Base-by-base conservation (phyloP, 2,888 invertebrate genomes). In the Andrena bucephala region DNA sequence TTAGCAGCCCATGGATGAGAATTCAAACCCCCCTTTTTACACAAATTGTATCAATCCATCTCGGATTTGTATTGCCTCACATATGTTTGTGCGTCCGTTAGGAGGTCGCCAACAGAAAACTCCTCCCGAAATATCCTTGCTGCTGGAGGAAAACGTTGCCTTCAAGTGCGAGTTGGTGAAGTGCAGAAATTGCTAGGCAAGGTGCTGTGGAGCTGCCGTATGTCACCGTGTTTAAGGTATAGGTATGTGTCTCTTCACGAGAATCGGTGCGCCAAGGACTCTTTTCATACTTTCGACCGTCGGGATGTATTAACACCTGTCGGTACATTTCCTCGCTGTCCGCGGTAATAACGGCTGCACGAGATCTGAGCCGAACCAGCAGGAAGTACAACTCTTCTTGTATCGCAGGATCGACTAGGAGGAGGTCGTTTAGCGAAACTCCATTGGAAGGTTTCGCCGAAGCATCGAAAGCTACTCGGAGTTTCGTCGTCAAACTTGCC, bases 81-180 rank as follows among this genome's bases (percentile, higher is more conserved):
- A 6, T n/a, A 20, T 0, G 27, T 52, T 4, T n/a, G 1, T 0
- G 72, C 62, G 4, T 74, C 77, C 0, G 77, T 81, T 1, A 77
- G 24, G 4, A 74, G n/a, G 13, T 81, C 63, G 13, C 77, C 74
- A 1, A 81, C 69, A 10, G 67, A 81, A 2, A 81, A 62, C 10
- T 77, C 77, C 16, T 60, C 36, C 0, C 63, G 57, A 5, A 83
- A 7, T 3, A 67, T 33, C 3, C 0, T 24, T 0, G 81, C 67
- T 0, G 75, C 81, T 0, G 0, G 10, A 0, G 82, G 76, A 20
- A 48, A 80, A 13, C 2, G 0, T 60, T 10, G 8, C 29, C 42
- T 29, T 85, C 84, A 0, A 63, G 42, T 0, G 79, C 82, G 0
- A 87, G 48, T 29, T 84, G 81, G 2, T 78, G 77, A 10, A 86